phyloP scores from a whole-genome alignment of 2,797 vertebrate genomes.

The Prionace glauca region DNA sequence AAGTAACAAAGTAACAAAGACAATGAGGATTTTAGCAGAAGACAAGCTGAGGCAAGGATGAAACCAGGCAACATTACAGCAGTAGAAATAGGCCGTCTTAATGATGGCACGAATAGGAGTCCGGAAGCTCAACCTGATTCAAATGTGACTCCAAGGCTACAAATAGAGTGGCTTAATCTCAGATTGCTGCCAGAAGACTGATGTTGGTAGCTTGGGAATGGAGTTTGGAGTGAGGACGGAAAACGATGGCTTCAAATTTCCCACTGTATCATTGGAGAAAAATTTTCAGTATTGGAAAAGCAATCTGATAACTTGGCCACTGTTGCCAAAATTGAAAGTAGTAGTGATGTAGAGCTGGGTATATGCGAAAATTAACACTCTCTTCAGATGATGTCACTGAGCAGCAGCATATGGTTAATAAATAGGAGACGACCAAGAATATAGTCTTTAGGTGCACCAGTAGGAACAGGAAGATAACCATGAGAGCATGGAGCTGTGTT shows the following conservation, averaged over 20 bases:
- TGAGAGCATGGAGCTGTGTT: not conserved
- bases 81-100: not conserved
- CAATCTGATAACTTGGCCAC: not conserved
- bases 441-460: not conserved
- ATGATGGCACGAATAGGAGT: not conserved
- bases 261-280: not conserved
- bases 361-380: not conserved
- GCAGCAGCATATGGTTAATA: no score
- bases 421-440: not conserved
- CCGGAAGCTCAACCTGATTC: not conserved
- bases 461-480: not conserved
- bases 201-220: not conserved
- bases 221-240: not conserved
- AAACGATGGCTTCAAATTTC: not conserved
- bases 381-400: not conserved
- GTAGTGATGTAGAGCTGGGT: not conserved
- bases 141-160: not conserved
- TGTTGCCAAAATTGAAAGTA: no score
- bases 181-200: not conserved
- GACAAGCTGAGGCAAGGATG: not conserved
- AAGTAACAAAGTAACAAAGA: no score
- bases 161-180: not conserved
- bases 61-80: not conserved
- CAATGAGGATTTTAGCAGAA: not conserved
- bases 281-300: not conserved